phyloP scores from a whole-genome alignment of 2,113 vertebrate genomes.

The Percina caprodes region DNA sequence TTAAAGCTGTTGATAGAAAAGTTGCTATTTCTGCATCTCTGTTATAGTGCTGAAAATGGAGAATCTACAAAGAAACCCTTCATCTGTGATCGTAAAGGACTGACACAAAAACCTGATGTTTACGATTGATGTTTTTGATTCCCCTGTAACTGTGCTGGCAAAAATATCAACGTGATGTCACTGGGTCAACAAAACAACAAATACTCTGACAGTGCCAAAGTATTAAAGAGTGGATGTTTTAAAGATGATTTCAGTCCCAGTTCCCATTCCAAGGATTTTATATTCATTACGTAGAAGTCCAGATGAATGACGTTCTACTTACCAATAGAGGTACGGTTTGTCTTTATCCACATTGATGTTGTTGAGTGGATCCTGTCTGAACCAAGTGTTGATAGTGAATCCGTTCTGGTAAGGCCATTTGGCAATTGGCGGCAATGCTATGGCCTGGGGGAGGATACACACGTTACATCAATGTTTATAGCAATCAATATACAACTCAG shows the following conservation, averaged over 20 bases:
- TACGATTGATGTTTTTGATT: background rate
- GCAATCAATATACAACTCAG: slow-evolving; percentile 17
- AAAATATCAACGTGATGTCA: background rate
- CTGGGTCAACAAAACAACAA: background rate
- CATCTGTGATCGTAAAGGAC: slow-evolving; percentile 11
- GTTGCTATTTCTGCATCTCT: background rate
- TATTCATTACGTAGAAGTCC: background rate
- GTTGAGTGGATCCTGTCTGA: slow-evolving; percentile 99
- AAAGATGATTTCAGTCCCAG: background rate
- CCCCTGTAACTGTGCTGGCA: background rate
- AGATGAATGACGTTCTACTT: slow-evolving; percentile 71
- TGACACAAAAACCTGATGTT: slow-evolving; percentile 17
- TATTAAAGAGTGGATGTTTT: background rate
- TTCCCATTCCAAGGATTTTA: background rate
- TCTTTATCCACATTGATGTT: slow-evolving; percentile 99
- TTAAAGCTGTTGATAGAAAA: background rate
- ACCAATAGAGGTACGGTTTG: slow-evolving; percentile 99
- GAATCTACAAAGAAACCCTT: background rate
- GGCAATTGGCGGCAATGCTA: slow-evolving; percentile 98
- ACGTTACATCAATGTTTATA: slow-evolving; percentile 20
- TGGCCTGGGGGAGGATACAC: slow-evolving; percentile 86
- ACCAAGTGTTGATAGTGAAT: slow-evolving; percentile 99
- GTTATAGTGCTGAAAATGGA: background rate
- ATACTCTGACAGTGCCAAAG: background rate
- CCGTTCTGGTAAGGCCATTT: slow-evolving; percentile 99